Conservation (phyloP, 2,113 vertebrate species). For the Nycticorax nycticorax region DNA sequence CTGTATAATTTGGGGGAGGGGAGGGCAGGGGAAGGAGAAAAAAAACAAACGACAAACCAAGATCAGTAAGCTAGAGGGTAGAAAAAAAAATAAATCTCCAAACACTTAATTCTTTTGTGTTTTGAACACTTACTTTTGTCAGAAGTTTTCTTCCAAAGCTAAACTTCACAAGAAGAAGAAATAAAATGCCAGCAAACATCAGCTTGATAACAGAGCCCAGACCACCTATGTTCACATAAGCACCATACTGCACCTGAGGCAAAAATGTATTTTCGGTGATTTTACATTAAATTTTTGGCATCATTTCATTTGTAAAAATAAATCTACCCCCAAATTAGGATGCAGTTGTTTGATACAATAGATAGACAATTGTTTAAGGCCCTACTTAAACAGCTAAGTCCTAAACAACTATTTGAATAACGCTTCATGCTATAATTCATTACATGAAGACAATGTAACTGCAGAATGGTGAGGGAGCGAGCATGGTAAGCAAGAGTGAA, state of each 20-base stretch:
- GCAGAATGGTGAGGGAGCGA: not conserved
- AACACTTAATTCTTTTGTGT: not conserved
- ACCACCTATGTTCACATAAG: conserved; percentile 83
- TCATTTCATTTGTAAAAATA: not conserved
- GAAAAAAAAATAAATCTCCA: not conserved
- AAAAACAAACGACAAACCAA: not conserved
- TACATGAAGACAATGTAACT: not conserved
- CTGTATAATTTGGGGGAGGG: conserved; percentile 41
- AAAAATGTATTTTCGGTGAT: not conserved
- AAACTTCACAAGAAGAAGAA: conserved; percentile 88
- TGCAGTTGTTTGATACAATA: not conserved
- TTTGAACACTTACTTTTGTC: conserved; percentile 81
- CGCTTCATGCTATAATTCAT: not conserved
- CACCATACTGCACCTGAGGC: conserved; percentile 89
- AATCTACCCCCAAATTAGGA: not conserved
- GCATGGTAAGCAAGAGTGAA: not conserved
- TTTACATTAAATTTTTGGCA: not conserved
- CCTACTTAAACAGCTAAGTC: too few species aligned
- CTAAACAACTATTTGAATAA: not conserved
- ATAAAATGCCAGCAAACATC: conserved; percentile 89
- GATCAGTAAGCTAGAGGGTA: not conserved
- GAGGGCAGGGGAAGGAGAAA: too few species aligned
- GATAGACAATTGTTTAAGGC: not conserved
- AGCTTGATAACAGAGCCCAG: conserved; percentile 83
- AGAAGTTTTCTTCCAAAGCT: conserved; percentile 90